Conservation (phyloP, 1,140 invertebrate species). For the Micrasema minimum region DNA sequence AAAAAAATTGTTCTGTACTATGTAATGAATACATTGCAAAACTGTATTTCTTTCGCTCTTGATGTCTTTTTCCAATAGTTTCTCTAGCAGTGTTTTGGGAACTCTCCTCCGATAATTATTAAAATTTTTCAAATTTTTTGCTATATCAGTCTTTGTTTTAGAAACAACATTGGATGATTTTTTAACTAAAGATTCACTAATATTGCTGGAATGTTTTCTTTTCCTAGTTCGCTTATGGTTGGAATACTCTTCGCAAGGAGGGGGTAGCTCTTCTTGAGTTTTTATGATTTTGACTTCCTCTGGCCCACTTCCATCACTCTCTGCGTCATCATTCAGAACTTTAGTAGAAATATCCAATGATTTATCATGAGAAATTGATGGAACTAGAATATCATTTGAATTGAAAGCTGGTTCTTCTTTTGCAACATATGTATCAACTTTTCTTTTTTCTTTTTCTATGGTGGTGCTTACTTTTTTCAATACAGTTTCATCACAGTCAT, state of each 20-base stretch:
- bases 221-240: slow-evolving; percentile 34
- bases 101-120: slow-evolving; percentile 55
- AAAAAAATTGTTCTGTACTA: slow-evolving; percentile 79
- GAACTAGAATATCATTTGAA: no score
- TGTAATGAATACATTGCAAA: slow-evolving; percentile 78
- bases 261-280: slow-evolving; percentile 25
- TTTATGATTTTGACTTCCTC: slow-evolving; percentile 60
- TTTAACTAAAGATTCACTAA: slow-evolving; percentile 37
- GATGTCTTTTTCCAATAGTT: slow-evolving; percentile 72
- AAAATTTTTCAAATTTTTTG: slow-evolving; percentile 7
- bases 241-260: slow-evolving; percentile 23
- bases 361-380: no score
- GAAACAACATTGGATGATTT: slow-evolving; percentile 1
- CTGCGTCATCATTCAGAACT: slow-evolving; percentile 39
- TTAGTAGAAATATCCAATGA: no score
- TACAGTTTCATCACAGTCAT: slow-evolving; percentile 54
- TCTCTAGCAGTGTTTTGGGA: slow-evolving; percentile 67
- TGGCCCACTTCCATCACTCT: slow-evolving; percentile 61
- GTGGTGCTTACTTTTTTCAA: slow-evolving; percentile 34
- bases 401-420: no score
- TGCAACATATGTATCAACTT: not conserved
- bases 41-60: slow-evolving; percentile 79
- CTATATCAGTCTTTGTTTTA: not conserved
- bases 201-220: slow-evolving; percentile 46
- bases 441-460: slow-evolving; percentile 37